A percentile compares a stretch with the other conserved stretches of the same genome.
phyloP scores from a whole-genome alignment of 2,797 vertebrate genomes.

The Xiphorhynchus erythropygius region DNA sequence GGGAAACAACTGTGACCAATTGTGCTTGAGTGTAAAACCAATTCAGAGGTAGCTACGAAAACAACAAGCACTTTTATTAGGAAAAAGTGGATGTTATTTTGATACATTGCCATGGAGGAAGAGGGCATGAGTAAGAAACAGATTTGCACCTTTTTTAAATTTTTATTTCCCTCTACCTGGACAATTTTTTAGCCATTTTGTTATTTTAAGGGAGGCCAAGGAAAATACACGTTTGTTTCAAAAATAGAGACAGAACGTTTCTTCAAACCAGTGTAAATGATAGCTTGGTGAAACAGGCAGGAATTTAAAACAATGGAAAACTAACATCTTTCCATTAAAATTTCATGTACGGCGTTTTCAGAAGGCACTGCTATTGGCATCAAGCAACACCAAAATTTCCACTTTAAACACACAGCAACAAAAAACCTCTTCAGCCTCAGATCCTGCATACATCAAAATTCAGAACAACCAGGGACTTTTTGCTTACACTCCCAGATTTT shows the following conservation, averaged over 20 bases:
- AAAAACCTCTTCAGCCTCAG: background rate
- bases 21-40: background rate
- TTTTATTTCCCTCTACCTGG: background rate
- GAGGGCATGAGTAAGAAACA: background rate
- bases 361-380: background rate
- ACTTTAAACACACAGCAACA: background rate
- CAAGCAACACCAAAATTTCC: background rate
- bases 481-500: background rate
- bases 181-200: background rate
- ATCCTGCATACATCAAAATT: background rate
- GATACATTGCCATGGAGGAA: background rate
- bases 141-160: background rate
- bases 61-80: background rate
- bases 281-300: background rate
- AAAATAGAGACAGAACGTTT: background rate
- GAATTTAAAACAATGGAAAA: background rate
- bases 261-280: background rate
- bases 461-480: background rate
- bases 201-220: background rate
- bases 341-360: background rate
- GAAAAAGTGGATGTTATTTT: background rate
- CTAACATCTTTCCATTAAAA: background rate
- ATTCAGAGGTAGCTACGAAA: background rate
- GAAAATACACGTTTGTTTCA: background rate
- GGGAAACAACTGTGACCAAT: background rate